These are phyloP conservation scores for Lithophane leautieri DNA, from an alignment of 2,888 invertebrate species.

Conservation along the genomic window DNA sequence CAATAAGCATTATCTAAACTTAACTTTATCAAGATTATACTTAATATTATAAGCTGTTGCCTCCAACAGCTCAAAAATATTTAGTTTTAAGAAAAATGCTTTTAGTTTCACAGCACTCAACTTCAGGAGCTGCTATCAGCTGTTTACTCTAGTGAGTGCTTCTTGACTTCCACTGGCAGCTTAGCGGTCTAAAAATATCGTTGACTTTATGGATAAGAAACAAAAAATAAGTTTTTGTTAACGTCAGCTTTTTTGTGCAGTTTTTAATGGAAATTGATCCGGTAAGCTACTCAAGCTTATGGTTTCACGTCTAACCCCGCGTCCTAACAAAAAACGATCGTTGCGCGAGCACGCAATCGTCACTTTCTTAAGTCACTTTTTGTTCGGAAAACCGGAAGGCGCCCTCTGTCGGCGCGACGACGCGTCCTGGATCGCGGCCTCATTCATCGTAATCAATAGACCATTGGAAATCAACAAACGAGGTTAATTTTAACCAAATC, in stretches of 20 bases:
- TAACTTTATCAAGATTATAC: not conserved
- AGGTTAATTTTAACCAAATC: not conserved
- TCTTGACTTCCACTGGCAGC: constrained; percentile 29
- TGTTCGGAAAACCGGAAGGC: no score
- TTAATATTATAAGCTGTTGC: not conserved
- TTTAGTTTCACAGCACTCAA: constrained; percentile 16
- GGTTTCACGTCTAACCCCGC: no score
- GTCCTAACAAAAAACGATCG: no score
- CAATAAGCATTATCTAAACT: no score
- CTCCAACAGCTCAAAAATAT: not conserved
- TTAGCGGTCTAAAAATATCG: constrained; percentile 23
- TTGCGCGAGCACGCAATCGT: no score
- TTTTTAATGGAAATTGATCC: not conserved
- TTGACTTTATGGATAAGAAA: not conserved
- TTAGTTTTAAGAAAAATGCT: constrained; percentile 12
- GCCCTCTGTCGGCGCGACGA: no score
- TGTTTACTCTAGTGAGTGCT: constrained; percentile 52
- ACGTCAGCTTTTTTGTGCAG: not conserved
- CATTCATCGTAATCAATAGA: not conserved
- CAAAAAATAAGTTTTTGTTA: not conserved
- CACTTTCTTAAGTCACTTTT: no score
- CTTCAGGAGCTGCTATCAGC: constrained; percentile 3
- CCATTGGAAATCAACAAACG: not conserved
- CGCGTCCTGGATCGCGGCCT: no score
- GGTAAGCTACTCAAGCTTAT: not conserved